Base-by-base conservation (phyloP, 2,888 invertebrate genomes). In the Clistopyga incitator region DNA sequence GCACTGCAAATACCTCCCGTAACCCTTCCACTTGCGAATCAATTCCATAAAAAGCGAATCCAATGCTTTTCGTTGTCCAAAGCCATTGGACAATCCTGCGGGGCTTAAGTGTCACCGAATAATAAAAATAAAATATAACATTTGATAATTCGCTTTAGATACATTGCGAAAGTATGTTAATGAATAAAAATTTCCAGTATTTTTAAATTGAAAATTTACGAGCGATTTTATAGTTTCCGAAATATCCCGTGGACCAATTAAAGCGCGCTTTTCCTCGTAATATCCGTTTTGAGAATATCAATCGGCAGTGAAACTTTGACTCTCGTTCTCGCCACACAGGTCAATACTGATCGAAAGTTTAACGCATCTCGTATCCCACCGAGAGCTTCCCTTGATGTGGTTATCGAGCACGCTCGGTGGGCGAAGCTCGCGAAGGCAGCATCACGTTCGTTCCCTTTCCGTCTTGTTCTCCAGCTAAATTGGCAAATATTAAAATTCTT, bases 401-500 rank as follows among this genome's bases (percentile, higher is more conserved):
- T 91, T 91, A 91, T 91, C 88, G 90, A 88, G 86, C 87, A 75
- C 81, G 59, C 75, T 78, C 70, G 78, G 23, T n/a, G 59, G 25
- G 78, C 72, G 65, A 67, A 75, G 59, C 71, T 54, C 50, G 25
- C 74, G 10, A 59, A 47, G 52, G 76, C 64, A 77, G 38, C 34
- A 81, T 70, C 79, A 71, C 76, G 82, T 59, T 56, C 52, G 56
- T 67, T 59, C 87, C 87, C 86, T 89, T 89, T 87, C 85, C 86
- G 86, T 88, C 86, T 86, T 88, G 86, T 86, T 85, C 86, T 85
- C 79, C 84, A 81, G 87, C 87, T 87, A 91, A 91, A 91, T 90
- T 90, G 90, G 89, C 89, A 88, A 90, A 91, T 91, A 91, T 91
- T 90, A 91, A 91, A 91, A 91, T 91, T 90, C 91, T 91, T 91